Conservation (phyloP, 2,888 invertebrate genomes). For the Heteromyza rotundicornis region DNA sequence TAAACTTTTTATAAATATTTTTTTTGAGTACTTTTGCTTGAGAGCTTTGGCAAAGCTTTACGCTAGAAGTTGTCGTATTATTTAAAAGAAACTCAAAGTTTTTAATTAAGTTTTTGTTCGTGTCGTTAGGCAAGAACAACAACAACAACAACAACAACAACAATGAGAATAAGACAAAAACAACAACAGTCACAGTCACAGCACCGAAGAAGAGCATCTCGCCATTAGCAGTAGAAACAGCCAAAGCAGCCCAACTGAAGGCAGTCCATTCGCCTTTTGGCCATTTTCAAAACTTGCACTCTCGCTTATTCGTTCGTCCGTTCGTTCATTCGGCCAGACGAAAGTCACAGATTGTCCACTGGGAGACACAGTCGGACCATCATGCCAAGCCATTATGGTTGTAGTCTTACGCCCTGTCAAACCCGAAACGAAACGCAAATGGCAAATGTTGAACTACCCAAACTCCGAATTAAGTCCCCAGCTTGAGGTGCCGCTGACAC, state of each 20-base stretch:
- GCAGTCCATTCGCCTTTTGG: background rate
- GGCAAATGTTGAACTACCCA: too few relatives aligned
- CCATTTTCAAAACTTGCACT: background rate
- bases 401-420: background rate
- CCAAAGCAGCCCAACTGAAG: background rate
- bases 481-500: conserved; percentile 14
- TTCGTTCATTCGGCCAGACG: too few relatives aligned
- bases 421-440: too few relatives aligned
- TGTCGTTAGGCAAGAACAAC: conserved; percentile 37
- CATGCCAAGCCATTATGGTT: background rate
- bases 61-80: conserved; percentile 27
- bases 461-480: background rate
- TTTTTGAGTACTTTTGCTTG: too few relatives aligned
- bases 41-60: conserved; percentile 18
- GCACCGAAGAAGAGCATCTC: background rate
- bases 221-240: background rate
- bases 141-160: conserved; percentile 24
- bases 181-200: background rate
- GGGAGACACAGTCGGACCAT: too few relatives aligned
- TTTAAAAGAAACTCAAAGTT: conserved; percentile 43
- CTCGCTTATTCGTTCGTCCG: background rate
- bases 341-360: conserved; percentile 20
- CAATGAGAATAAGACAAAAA: too few relatives aligned
- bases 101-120: conserved; percentile 51
- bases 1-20: too few relatives aligned